Percentiles rank a stretch among this genome's conserved stretches.
Conservation (phyloP, 2,888 invertebrate species). For the Andrena hattorfiana region DNA sequence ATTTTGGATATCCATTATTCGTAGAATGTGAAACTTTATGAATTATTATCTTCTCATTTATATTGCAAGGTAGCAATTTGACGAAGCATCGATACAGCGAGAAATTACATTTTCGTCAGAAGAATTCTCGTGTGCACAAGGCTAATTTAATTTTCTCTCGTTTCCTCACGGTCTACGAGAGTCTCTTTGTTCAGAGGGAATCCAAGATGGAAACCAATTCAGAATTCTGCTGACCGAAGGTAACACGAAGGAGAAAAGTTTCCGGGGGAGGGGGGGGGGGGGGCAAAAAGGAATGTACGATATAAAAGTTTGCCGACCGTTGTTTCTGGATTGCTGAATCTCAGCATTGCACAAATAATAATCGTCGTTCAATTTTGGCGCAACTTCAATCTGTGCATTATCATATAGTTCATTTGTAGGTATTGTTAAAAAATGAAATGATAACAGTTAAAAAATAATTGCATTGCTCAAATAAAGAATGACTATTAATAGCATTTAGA, state of each 20-base stretch:
- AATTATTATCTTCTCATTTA: neutral
- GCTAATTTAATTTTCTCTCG: conserved; percentile 58
- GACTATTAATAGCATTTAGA: too few species aligned
- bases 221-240: conserved; percentile 64
- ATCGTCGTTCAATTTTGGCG: neutral
- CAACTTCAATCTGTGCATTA: neutral
- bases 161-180: conserved; percentile 44
- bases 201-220: conserved; percentile 63
- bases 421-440: neutral
- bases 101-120: conserved; percentile 36
- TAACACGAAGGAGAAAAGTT: conserved; percentile 54
- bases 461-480: neutral
- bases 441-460: neutral
- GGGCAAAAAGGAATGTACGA: conserved; percentile 40
- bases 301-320: conserved; percentile 48
- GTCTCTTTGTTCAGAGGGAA: conserved; percentile 57
- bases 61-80: neutral
- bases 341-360: conserved; percentile 2
- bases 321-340: conserved; percentile 48
- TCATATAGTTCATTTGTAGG: neutral
- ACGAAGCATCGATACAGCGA: neutral
- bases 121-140: conserved; percentile 40
- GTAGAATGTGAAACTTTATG: neutral
- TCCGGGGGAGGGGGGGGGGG: too few species aligned
- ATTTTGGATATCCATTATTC: too few species aligned